Evolutionary conservation across 2,797 vertebrate species (phyloP).

Genomic region (Amazona ochrocephala): DNA sequence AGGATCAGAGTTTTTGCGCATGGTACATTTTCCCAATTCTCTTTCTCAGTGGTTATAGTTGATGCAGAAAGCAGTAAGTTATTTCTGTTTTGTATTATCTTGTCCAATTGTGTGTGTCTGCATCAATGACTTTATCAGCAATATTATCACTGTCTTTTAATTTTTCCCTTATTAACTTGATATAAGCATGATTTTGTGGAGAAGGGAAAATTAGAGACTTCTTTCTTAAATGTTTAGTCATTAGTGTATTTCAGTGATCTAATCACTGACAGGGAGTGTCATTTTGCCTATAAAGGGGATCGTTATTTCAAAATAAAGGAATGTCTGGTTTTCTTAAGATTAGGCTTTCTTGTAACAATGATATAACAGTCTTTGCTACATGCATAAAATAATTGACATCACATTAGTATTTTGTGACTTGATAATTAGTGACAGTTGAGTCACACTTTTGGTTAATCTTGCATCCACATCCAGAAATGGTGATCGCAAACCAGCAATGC

Average conservation of each 20-base stretch:
- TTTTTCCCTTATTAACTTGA: neutral
- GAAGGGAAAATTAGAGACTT: neutral
- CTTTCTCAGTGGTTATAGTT: neutral
- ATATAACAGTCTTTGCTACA: neutral
- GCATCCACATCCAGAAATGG: neutral
- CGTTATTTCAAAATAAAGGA: neutral
- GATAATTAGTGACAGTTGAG: neutral
- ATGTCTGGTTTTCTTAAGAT: neutral
- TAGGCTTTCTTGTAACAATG: neutral
- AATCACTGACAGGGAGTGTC: neutral
- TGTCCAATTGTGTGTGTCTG: neutral
- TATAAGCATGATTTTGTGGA: neutral
- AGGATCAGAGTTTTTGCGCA: neutral
- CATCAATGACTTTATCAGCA: neutral
- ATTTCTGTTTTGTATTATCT: neutral
- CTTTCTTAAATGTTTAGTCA: neutral
- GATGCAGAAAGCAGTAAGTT: neutral
- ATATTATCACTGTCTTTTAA: neutral
- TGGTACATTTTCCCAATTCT: accelerated
- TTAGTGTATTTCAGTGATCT: neutral
- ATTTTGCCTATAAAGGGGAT: neutral
- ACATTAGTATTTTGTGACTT: neutral
- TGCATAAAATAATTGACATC: neutral
- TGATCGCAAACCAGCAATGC: accelerated
- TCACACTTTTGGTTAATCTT: neutral